These are phyloP conservation scores for Spheniscus mendiculus DNA, from an alignment of 2,113 vertebrate species.

Conservation along the genomic window DNA sequence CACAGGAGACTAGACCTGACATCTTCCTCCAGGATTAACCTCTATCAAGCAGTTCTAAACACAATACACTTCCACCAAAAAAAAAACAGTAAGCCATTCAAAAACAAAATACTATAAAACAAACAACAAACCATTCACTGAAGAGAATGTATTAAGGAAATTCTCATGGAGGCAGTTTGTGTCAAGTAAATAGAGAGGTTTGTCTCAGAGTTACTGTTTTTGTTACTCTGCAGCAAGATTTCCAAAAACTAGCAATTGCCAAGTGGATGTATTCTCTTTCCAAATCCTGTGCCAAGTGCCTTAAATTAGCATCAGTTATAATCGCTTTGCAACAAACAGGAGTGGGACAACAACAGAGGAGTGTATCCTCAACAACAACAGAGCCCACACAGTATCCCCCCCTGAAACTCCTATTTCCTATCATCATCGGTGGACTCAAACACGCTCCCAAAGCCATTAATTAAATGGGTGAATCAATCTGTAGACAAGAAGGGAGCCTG, in stretches of 20 bases:
- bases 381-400: too few species aligned
- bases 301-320: not conserved
- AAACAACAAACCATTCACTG: not conserved
- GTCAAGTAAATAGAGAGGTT: not conserved
- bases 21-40: not conserved
- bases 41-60: not conserved
- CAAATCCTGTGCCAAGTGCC: not conserved
- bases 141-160: not conserved
- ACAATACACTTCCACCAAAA: not conserved
- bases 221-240: not conserved
- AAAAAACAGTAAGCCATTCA: not conserved
- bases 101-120: not conserved
- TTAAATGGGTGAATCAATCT: not conserved
- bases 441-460: not conserved
- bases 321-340: not conserved
- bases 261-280: not conserved
- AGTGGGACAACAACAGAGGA: not conserved
- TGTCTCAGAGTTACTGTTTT: not conserved
- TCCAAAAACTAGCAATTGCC: not conserved
- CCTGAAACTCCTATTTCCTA: not conserved
- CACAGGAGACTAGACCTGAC: not conserved
- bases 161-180: not conserved
- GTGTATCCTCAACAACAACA: too few species aligned
- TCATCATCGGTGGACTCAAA: not conserved
- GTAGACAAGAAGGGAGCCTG: not conserved